Evolutionary conservation across 2,113 vertebrate species (phyloP).

Genomic region (Tragelaphus strepsiceros): DNA sequence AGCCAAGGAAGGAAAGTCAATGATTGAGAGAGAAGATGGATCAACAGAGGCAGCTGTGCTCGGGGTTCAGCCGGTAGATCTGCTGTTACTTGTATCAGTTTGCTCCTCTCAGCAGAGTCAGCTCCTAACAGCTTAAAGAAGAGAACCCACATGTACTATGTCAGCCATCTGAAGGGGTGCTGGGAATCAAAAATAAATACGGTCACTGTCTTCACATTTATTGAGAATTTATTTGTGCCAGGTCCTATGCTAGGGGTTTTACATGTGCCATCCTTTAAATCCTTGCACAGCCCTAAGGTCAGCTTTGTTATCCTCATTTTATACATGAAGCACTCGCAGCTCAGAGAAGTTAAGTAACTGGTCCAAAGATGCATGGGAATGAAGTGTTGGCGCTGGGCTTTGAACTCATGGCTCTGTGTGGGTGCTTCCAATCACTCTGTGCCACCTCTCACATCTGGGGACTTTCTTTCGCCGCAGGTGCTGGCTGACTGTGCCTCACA

Average conservation of each 20-base stretch:
- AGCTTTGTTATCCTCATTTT: neutral
- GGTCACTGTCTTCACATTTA: neutral
- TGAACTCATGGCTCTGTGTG: neutral
- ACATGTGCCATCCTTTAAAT: neutral
- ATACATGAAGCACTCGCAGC: fast-evolving
- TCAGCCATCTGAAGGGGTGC: neutral
- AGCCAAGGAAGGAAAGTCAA: neutral
- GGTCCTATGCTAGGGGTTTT: neutral
- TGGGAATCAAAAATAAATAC: neutral
- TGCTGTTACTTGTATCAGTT: neutral
- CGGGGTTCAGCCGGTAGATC: neutral
- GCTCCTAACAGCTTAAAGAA: neutral
- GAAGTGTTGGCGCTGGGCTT: neutral
- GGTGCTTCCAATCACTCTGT: neutral
- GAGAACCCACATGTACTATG: neutral
- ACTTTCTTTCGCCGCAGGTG: neutral
- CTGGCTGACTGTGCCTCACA: neutral
- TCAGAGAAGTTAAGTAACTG: neutral
- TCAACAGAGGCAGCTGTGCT: neutral
- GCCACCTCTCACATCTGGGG: neutral
- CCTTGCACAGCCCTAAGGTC: neutral
- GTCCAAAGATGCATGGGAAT: neutral
- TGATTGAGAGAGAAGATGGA: neutral
- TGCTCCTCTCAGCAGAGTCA: neutral
- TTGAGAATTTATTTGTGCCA: neutral